Evolutionary conservation across 2,113 vertebrate genomes (phyloP).

Genomic region (Pelecanus crispus): DNA sequence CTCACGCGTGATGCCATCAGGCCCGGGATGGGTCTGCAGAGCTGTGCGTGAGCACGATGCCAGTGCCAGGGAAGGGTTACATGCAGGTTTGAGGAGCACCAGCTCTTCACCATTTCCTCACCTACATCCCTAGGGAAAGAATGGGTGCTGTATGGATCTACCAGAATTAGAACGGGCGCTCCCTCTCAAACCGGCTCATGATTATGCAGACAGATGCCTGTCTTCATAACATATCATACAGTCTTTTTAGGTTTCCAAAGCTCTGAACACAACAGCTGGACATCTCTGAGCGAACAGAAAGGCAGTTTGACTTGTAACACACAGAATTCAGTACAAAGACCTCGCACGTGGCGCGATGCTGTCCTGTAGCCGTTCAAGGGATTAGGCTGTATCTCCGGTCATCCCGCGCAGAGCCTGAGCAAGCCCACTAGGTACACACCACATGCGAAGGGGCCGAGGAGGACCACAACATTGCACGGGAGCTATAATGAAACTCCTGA

Average conservation of each 20-base stretch:
- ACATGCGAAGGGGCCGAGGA: neutral
- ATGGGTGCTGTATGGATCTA: neutral
- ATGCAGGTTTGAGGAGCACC: neutral
- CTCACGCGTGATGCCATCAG: neutral
- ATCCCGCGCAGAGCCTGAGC: neutral
- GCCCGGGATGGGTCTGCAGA: neutral
- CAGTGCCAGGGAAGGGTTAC: neutral
- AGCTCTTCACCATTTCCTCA: neutral
- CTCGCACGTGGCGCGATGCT: accelerated
- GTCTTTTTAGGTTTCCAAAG: neutral
- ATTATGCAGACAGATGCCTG: neutral
- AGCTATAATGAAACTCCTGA: neutral
- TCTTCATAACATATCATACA: neutral
- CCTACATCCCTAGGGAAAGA: neutral
- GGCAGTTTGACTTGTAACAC: neutral
- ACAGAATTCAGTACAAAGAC: neutral
- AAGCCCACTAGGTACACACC: neutral
- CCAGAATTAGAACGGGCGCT: neutral
- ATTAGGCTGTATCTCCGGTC: neutral
- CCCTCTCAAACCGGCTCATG: neutral
- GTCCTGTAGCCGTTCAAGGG: neutral
- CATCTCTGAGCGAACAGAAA: neutral
- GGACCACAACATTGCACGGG: neutral
- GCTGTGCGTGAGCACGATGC: neutral
- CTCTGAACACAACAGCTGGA: neutral